Base-by-base conservation (phyloP, 2,113 vertebrate genomes). In the Salminus brasiliensis region DNA sequence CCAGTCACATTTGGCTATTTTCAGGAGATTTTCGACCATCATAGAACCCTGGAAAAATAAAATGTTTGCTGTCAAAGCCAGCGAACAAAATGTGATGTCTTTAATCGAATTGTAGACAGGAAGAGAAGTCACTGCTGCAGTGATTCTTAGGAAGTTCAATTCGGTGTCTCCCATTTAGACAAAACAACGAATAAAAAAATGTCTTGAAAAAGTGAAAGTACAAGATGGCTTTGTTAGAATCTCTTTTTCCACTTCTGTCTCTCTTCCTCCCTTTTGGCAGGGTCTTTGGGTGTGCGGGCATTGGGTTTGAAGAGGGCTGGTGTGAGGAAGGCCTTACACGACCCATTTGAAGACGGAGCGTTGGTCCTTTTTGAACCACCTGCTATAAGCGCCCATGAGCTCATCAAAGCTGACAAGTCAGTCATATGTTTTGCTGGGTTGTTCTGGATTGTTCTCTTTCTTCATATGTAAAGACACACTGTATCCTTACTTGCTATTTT, bases 381-480 rank as follows among this genome's bases (percentile, higher is more conserved):
- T 0, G 80, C 25, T 6, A 87, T 98, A 74, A 94, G 93, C 6
- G 90, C 93, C 83, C 97, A 98, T 5, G 95, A 98, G 65, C 94
- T 95, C 74, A 93, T 99, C 87, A 98, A 97, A 92, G 92, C 94
- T 75, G 96, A 99, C 86, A 99, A 97, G 97, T 99, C 89, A 83
- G 96, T 95, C 47, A 3, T n/a, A 13, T 53, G 57, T 0, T 60
- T 10, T 30, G 34, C 5, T n/a, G 12, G 27, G 21, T 13, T 63
- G 15, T 21, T n/a, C 2, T 36, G 15, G 18, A 3, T 65, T 59
- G 21, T 29, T 4, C 10, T 45, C 25, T 0, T 72, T 12, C 52
- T 7, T 2, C 30, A 52, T 55, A 25, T n/a, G n/a, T n/a, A n/a
- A n/a, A n/a, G n/a, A n/a, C n/a, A 16, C 5, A 41, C 15, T 55